A percentile compares a stretch with the other conserved stretches of the same genome.
Evolutionary conservation across 1,140 invertebrate species (phyloP).

Genomic region (Trichonephila clavipes): DNA sequence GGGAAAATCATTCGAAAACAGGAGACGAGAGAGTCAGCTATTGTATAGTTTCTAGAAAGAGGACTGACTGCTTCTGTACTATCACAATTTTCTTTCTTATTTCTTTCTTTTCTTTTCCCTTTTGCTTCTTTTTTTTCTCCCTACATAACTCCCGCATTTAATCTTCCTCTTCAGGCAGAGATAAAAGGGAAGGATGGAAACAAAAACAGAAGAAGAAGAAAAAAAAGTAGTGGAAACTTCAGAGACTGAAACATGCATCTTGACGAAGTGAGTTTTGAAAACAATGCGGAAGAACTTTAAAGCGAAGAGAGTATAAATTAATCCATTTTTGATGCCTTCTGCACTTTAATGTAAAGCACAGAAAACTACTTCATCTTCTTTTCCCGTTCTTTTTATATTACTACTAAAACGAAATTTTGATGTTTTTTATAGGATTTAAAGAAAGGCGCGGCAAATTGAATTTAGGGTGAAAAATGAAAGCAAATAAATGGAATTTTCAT

Average conservation of each 20-base stretch:
- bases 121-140: neutral
- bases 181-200: constrained; percentile 5
- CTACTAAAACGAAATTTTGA: constrained; percentile 33
- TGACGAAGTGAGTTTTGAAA: constrained; percentile 23
- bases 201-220: neutral
- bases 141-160: constrained; percentile 22
- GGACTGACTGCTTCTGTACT: constrained; percentile 44
- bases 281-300: constrained; percentile 7
- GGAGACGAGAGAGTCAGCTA: constrained; percentile 19
- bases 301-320: constrained; percentile 37
- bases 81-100: constrained; percentile 33
- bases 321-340: constrained; percentile 51
- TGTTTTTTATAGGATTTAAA: constrained; percentile 4
- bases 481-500: constrained; percentile 32
- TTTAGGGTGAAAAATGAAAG: constrained; percentile 20
- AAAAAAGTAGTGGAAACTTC: neutral
- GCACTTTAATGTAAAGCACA: constrained; percentile 16
- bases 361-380: constrained; percentile 8
- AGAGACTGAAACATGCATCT: constrained; percentile 39
- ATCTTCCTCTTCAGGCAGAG: constrained; percentile 22
- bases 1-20: constrained; percentile 16
- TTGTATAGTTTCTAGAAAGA: constrained; percentile 26
- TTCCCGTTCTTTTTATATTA: constrained; percentile 29
- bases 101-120: neutral
- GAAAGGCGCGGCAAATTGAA: constrained; percentile 16